Evolutionary conservation across 1,140 invertebrate genomes (phyloP).

Genomic region (Pachyrhynchus sulphureomaculatus): DNA sequence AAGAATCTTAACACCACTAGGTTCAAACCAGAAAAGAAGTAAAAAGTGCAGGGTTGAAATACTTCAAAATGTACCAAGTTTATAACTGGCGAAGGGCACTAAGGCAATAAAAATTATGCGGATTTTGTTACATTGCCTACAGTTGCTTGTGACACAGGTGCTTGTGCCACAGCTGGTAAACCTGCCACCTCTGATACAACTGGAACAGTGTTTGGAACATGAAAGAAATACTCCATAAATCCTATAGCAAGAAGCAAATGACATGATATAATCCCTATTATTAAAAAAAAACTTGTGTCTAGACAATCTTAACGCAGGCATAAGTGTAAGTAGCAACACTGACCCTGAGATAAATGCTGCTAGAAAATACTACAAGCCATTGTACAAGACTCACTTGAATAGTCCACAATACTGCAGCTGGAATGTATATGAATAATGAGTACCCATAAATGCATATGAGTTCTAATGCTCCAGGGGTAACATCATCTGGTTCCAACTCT

Average conservation of each 20-base stretch:
- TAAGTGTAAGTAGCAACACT: conserved; percentile 79
- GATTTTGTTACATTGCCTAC: too few relatives aligned
- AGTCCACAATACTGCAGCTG: conserved; percentile 91
- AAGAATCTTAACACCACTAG: too few relatives aligned
- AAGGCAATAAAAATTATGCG: too few relatives aligned
- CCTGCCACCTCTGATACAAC: conserved; percentile 1
- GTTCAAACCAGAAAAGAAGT: too few relatives aligned
- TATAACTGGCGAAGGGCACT: too few relatives aligned
- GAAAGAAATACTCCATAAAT: conserved; percentile 79
- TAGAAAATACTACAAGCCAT: conserved; percentile 80
- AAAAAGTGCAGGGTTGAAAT: too few relatives aligned
- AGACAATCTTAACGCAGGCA: conserved; percentile 72
- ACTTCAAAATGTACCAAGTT: too few relatives aligned
- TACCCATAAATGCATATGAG: conserved; percentile 95
- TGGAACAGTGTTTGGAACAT: conserved; percentile 47
- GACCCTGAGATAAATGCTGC: conserved; percentile 81
- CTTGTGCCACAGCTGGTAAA: too few relatives aligned
- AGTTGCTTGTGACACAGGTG: too few relatives aligned
- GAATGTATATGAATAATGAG: conserved; percentile 90
- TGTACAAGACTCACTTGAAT: conserved; percentile 82
- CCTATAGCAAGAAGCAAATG: conserved; percentile 81
- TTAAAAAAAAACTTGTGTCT: conserved; percentile 67
- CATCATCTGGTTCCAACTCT: conserved; percentile 57
- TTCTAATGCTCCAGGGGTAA: conserved; percentile 71
- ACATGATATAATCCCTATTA: conserved; percentile 67